phyloP scores from a whole-genome alignment of 2,797 vertebrate species.

The Miichthys miiuy region DNA sequence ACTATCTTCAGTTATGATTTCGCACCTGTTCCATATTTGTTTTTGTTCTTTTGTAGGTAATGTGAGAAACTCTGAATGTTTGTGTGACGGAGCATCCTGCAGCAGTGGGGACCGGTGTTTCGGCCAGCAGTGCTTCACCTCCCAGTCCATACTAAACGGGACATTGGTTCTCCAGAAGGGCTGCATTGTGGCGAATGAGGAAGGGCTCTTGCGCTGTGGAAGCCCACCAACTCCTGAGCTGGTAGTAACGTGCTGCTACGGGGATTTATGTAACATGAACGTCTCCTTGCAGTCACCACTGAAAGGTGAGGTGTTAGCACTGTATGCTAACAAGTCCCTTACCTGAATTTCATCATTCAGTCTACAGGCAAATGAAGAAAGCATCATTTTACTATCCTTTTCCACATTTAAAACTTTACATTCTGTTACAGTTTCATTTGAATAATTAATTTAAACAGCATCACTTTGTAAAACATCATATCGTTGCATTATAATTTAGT shows the following conservation, averaged over 20 bases:
- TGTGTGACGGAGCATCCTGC: constrained; percentile 91
- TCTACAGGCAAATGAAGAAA: not conserved
- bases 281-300: constrained; percentile 87
- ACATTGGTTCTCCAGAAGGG: constrained; percentile 89
- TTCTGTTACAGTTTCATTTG: not conserved
- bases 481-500: not conserved
- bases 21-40: constrained; percentile 19
- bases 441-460: not conserved
- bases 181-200: constrained; percentile 87
- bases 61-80: constrained; percentile 85
- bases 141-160: constrained; percentile 89
- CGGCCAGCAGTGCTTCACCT: constrained; percentile 92
- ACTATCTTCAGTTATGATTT: constrained; percentile 13
- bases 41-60: constrained; percentile 80
- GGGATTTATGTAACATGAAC: constrained; percentile 95
- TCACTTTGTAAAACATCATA: not conserved
- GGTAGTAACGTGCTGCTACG: constrained; percentile 92
- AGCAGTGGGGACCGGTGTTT: constrained; percentile 86
- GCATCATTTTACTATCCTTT: not conserved
- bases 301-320: constrained; percentile 83
- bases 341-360: not conserved
- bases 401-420: not conserved
- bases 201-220: constrained; percentile 87
- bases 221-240: constrained; percentile 86
- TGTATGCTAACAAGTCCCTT: not conserved